Percentiles rank a stretch among this genome's conserved stretches.
Conservation (phyloP, 2,113 vertebrate genomes). For the Macquaria australasica region DNA sequence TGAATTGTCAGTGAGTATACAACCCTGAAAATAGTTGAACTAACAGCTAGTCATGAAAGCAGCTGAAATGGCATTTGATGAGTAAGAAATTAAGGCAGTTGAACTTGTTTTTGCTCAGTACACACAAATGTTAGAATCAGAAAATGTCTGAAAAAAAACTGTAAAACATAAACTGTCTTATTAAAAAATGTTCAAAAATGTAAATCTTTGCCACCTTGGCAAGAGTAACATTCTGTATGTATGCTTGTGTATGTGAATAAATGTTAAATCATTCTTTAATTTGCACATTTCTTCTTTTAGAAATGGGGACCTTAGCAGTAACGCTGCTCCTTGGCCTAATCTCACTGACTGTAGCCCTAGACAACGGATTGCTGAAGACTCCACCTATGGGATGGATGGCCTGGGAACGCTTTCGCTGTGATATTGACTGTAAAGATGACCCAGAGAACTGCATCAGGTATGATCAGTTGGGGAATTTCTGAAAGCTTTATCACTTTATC, state of each 20-base stretch:
- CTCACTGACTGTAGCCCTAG: slow-evolving; percentile 72
- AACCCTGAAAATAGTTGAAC: neutral
- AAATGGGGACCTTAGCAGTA: slow-evolving; percentile 33
- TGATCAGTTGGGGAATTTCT: neutral
- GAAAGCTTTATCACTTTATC: neutral
- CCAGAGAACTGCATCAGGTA: slow-evolving; percentile 91
- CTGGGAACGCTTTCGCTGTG: slow-evolving; percentile 93
- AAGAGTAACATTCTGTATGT: neutral
- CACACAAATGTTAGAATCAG: no score
- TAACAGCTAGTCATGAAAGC: neutral
- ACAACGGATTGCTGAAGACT: slow-evolving; percentile 88
- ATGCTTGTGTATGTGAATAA: neutral
- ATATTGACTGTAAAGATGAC: slow-evolving; percentile 85
- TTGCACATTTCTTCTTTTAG: slow-evolving; percentile 14
- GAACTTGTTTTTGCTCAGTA: neutral
- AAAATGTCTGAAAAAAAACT: neutral
- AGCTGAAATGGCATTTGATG: neutral
- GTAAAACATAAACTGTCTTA: no score
- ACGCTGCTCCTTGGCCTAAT: slow-evolving; percentile 63
- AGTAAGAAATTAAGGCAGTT: no score
- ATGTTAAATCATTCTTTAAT: neutral
- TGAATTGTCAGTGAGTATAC: no score
- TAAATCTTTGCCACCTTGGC: neutral
- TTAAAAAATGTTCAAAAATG: no score
- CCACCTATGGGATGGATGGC: slow-evolving; percentile 94